Evolutionary conservation across 2,888 invertebrate species (phyloP), one percentile per base, ranked within the genome.

Genomic region (Pollenia labialis): DNA sequence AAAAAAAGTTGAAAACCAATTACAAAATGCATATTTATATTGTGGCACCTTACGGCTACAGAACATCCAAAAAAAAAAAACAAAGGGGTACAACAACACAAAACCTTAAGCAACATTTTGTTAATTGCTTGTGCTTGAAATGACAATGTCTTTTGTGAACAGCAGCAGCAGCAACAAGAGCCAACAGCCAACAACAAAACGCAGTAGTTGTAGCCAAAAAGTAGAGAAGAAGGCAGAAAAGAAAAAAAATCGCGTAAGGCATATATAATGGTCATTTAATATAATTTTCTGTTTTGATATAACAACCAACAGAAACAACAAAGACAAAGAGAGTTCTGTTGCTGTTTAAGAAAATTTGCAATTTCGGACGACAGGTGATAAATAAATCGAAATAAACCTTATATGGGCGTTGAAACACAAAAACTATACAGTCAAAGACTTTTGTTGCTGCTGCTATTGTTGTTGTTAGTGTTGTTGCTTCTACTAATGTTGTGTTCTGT

Each of bases 361-460:
- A 87, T 87, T 92, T 91, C 87, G 90, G 90, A 90, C 92, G 92
- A 92, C 92, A 92, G 92, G 92, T 92, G 92, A 92, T 92, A 92
- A 92, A 92, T 92, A 92, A 92, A 92, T 93, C 92, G 92, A 90
- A 91, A 90, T 81, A 77, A 77, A 72, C 89, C 89, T 85, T 89
- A 88, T 89, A 86, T 88, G 88, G 89, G 87, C 85, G 85, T 85
- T 81, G 85, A 75, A 74, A 79, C 69, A 81, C 75, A 79, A 81
- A 79, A 79, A 60, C 81, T 75, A 82, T 54, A 82, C 66, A 82
- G 56, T 60, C 75, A 75, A 44, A 64, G 66, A 18, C 48, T 81
- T 32, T 54, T 69, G 42, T 48, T 80, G 66, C 18, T 71, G 42
- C 12, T 52, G 11, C 42, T 56, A 23, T 1, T 32, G 32, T 32